These are phyloP conservation scores for Pyrocephalus nanus DNA, from an alignment of 2,797 vertebrate genomes.

Conservation along the genomic window DNA sequence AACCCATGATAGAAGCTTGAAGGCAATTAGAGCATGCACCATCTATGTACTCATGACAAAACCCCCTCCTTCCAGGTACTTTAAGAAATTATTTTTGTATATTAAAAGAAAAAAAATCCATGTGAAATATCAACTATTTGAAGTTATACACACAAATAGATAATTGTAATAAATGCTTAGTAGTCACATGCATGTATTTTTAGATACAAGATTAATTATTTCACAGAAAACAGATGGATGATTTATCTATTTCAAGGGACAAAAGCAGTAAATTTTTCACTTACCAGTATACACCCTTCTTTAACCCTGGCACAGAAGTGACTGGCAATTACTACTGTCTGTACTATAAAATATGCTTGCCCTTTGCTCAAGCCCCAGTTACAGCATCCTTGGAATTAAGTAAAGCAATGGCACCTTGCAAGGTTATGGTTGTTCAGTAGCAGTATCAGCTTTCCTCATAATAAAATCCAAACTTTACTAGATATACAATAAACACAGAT, in stretches of 20 bases:
- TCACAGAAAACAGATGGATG: neutral
- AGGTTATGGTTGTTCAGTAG: neutral
- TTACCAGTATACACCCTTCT: neutral
- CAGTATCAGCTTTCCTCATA: neutral
- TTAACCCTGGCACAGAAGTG: neutral
- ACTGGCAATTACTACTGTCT: neutral
- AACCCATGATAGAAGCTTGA: neutral
- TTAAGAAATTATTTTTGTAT: neutral
- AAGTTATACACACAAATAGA: neutral
- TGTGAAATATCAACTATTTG: neutral
- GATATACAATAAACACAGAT: neutral
- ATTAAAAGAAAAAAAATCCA: neutral
- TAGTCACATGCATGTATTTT: neutral
- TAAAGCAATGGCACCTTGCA: neutral
- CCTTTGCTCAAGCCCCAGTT: neutral
- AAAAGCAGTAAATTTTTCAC: neutral
- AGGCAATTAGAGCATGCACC: neutral
- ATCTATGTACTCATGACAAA: neutral
- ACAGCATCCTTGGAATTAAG: neutral
- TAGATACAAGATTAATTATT: neutral
- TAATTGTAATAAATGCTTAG: neutral
- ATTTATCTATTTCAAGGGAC: neutral
- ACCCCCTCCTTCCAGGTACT: rapidly evolving
- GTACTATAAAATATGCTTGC: neutral
- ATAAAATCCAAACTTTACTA: neutral